A percentile compares a stretch with the other conserved stretches of the same genome.
Evolutionary conservation across 2,113 vertebrate species (phyloP).

Genomic region (Diphyllodes magnificus): DNA sequence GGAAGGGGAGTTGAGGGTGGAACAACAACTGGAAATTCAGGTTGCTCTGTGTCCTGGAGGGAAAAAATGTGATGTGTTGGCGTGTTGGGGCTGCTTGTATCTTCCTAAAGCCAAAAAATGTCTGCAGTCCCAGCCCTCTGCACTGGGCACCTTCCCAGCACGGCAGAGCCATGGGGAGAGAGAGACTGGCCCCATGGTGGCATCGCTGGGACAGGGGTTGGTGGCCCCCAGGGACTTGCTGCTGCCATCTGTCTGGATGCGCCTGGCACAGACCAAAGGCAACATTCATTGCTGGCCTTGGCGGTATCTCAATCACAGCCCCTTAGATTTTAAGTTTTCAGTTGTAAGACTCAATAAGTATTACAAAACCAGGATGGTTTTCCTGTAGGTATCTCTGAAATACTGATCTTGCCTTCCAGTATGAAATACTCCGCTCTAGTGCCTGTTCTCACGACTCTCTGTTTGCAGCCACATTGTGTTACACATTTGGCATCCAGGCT

Average conservation of each 20-base stretch:
- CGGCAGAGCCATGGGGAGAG: background rate
- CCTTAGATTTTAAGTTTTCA: background rate
- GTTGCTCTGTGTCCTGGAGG: background rate
- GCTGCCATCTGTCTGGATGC: background rate
- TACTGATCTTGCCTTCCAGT: background rate
- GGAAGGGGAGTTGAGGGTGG: background rate
- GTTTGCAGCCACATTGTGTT: background rate
- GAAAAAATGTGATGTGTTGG: background rate
- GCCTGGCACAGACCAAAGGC: background rate
- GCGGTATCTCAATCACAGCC: accelerated
- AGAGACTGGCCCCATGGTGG: accelerated
- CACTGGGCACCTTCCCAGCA: background rate
- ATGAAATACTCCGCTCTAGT: background rate
- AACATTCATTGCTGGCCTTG: background rate
- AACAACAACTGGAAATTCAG: background rate
- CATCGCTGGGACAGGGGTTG: accelerated
- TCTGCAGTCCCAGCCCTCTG: background rate
- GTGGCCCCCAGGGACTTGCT: background rate
- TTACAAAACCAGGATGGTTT: accelerated
- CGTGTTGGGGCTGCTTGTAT: background rate
- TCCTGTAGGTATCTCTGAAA: background rate
- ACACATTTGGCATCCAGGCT: background rate
- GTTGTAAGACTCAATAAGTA: background rate
- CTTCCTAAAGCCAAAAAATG: background rate
- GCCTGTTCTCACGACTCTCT: background rate